phyloP scores from a whole-genome alignment of 2,113 vertebrate genomes.

The Dendrocopos noguchii region DNA sequence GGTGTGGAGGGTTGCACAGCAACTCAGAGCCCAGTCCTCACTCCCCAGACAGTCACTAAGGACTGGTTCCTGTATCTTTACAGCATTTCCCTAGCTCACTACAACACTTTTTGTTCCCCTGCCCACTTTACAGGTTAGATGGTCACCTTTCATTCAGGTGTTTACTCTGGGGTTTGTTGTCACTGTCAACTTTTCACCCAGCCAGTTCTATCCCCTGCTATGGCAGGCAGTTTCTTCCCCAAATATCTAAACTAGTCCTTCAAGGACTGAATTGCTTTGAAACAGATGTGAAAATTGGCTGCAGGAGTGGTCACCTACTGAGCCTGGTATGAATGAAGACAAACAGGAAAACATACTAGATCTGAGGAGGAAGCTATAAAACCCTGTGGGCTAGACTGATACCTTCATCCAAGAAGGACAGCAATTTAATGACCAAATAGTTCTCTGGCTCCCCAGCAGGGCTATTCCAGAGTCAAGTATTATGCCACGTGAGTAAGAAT shows the following conservation, averaged over 20 bases:
- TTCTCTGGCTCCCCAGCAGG: not conserved
- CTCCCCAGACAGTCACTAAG: not conserved
- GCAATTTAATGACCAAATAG: constrained; percentile 14
- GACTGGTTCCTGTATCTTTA: not conserved
- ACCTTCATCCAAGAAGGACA: constrained; percentile 50
- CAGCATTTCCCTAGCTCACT: not conserved
- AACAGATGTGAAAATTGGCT: constrained; percentile 70
- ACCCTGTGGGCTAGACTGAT: constrained; percentile 31
- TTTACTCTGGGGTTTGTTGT: not conserved
- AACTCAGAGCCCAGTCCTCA: not conserved
- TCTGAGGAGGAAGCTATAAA: constrained; percentile 61
- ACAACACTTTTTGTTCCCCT: not conserved
- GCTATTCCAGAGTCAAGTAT: constrained; percentile 26
- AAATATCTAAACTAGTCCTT: not conserved
- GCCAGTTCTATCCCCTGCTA: not conserved
- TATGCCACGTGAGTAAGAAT: constrained; percentile 10
- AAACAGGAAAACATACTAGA: constrained; percentile 56
- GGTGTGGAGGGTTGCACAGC: not conserved
- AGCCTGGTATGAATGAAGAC: constrained; percentile 60
- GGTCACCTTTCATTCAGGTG: not conserved
- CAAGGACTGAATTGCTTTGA: constrained; percentile 4
- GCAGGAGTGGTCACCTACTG: constrained; percentile 59
- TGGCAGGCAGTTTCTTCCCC: not conserved
- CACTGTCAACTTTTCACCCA: not conserved
- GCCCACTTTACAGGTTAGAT: not conserved